Percentiles rank a stretch among this genome's conserved stretches.
phyloP scores from a whole-genome alignment of 2,888 invertebrate genomes.

The Phasia obesa region DNA sequence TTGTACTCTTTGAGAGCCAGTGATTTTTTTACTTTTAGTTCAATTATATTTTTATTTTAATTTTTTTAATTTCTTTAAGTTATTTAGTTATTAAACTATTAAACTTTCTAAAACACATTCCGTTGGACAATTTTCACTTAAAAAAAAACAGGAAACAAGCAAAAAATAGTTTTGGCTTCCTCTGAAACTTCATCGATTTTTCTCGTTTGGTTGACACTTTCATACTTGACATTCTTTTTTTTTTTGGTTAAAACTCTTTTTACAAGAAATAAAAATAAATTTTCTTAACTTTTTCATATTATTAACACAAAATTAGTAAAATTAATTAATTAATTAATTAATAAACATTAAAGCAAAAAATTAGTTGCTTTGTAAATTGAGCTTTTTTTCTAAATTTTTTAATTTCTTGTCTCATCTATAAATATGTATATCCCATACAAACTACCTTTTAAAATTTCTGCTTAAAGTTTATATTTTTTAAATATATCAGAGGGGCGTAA shows the following conservation, averaged over 20 bases:
- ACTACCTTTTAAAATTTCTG: constrained; percentile 61
- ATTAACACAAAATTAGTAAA: not conserved
- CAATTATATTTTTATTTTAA: too few relatives aligned
- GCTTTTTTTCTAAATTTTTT: not conserved
- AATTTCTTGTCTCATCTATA: constrained; percentile 38
- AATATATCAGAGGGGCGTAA: too few relatives aligned
- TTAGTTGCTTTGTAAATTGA: not conserved
- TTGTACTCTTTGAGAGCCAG: not conserved
- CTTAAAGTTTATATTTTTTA: too few relatives aligned
- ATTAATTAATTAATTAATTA: not conserved
- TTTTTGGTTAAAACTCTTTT: constrained; percentile 20
- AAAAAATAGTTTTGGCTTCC: constrained; percentile 48
- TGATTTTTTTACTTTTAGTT: too few relatives aligned
- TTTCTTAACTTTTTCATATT: constrained; percentile 1
- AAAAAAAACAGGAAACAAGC: constrained; percentile 9
- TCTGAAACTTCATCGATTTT: constrained; percentile 72
- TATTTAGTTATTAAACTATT: too few relatives aligned
- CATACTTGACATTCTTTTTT: not conserved
- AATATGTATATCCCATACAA: too few relatives aligned
- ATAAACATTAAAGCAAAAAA: not conserved
- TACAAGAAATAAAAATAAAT: not conserved
- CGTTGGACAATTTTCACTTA: not conserved
- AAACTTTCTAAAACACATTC: not conserved
- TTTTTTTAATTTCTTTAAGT: not conserved
- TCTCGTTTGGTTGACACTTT: constrained; percentile 60